Evolutionary conservation across 2,888 invertebrate species (phyloP).

Genomic region (Eupithecia subumbrata): DNA sequence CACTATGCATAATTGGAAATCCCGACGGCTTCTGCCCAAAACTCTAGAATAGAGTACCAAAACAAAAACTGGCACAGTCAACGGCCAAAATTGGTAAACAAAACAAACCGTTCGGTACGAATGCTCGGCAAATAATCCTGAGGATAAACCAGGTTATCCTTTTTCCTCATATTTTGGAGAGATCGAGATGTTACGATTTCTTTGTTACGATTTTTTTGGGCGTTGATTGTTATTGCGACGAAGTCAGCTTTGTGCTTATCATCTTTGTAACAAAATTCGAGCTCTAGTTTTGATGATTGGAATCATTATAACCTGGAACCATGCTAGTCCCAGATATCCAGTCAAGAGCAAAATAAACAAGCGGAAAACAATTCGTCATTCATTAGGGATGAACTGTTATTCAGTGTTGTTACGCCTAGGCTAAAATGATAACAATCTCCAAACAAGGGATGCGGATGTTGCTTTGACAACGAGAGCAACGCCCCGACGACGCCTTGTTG

Average conservation of each 20-base stretch:
- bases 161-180: not conserved
- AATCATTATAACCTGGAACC: too few species aligned
- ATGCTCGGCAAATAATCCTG: not conserved
- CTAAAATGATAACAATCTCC: conserved; percentile 38
- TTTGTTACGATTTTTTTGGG: not conserved
- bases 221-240: not conserved
- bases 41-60: not conserved
- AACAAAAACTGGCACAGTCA: conserved; percentile 1
- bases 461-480: conserved; percentile 55
- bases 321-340: not conserved
- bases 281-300: not conserved
- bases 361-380: not conserved
- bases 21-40: conserved; percentile 18
- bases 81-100: not conserved
- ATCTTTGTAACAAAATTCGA: not conserved
- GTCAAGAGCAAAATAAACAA: not conserved
- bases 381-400: too few species aligned
- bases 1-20: conserved; percentile 44
- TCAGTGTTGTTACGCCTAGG: not conserved
- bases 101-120: not conserved
- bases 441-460: conserved; percentile 55
- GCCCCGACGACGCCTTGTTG: conserved; percentile 49
- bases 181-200: not conserved
- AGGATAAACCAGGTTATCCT: not conserved
- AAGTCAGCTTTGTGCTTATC: not conserved